A percentile compares a stretch with the other conserved stretches of the same genome.
These are phyloP conservation scores for Zoroaster sp. DNA, from an alignment of 53 echinoderm and acorn worm genomes.

Conservation along the genomic window DNA sequence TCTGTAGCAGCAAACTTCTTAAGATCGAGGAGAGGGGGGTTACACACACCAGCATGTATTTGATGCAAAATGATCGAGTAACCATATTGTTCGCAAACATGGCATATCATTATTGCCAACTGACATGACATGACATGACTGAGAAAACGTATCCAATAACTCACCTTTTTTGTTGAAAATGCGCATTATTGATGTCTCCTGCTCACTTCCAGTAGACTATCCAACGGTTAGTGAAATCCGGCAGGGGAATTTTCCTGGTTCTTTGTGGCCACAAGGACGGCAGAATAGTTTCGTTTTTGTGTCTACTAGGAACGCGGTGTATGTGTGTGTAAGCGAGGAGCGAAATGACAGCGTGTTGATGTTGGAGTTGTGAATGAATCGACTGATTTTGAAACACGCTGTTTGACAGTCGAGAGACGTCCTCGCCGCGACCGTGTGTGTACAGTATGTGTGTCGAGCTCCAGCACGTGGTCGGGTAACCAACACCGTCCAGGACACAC, in stretches of 20 bases:
- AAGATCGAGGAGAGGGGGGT: too few species aligned
- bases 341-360: neutral
- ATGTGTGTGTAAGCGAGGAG: neutral
- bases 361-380: neutral
- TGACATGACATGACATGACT: too few species aligned
- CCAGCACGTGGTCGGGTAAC: conserved; percentile 23
- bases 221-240: neutral
- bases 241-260: neutral
- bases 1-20: too few species aligned
- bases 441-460: neutral
- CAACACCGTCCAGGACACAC: neutral
- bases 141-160: neutral
- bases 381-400: neutral
- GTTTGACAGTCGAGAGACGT: neutral
- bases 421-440: neutral
- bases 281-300: neutral
- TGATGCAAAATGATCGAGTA: too few species aligned
- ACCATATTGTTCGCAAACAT: neutral
- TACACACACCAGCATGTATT: too few species aligned
- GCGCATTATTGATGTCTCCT: neutral
- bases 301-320: neutral
- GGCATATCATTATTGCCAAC: too few species aligned
- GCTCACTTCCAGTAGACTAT: neutral
- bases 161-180: conserved; percentile 46
- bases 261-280: conserved; percentile 20